A percentile compares a stretch with the other conserved stretches of the same genome.
These are phyloP conservation scores for Listrodromus nycthemerus DNA, from an alignment of 2,888 invertebrate genomes.

Conservation along the genomic window DNA sequence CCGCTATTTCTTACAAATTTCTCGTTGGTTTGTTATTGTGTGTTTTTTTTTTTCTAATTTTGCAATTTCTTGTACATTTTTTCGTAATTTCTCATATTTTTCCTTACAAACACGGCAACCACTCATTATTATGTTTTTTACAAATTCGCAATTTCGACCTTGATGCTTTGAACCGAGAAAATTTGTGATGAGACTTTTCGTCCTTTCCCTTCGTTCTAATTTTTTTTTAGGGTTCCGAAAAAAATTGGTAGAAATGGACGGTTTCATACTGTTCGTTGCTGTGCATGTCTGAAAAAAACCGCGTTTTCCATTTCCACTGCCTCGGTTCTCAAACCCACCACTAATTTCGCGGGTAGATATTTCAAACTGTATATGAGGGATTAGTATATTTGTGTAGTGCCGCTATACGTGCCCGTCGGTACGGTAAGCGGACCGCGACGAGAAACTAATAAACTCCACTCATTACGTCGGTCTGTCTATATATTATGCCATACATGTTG, in stretches of 20 bases:
- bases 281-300: not conserved
- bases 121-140: too few relatives aligned
- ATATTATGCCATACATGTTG: not conserved
- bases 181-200: too few relatives aligned
- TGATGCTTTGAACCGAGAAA: too few relatives aligned
- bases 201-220: not conserved
- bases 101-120: not conserved
- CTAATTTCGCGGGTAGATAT: constrained; percentile 49
- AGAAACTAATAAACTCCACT: constrained; percentile 64
- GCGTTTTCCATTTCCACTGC: constrained; percentile 15
- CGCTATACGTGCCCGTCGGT: not conserved
- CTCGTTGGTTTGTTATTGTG: too few relatives aligned
- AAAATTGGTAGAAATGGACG: not conserved
- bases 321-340: constrained; percentile 2
- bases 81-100: not conserved
- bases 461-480: constrained; percentile 44
- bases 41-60: too few relatives aligned
- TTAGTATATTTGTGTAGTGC: constrained; percentile 5
- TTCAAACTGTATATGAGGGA: constrained; percentile 19
- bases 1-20: too few relatives aligned
- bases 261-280: not conserved
- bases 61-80: too few relatives aligned
- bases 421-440: constrained; percentile 44
- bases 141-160: too few relatives aligned
- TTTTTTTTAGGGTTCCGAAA: too few relatives aligned